Percentiles rank a stretch among this genome's conserved stretches.
Evolutionary conservation across 1,140 invertebrate genomes (phyloP).

Genomic region (Atta texana): DNA sequence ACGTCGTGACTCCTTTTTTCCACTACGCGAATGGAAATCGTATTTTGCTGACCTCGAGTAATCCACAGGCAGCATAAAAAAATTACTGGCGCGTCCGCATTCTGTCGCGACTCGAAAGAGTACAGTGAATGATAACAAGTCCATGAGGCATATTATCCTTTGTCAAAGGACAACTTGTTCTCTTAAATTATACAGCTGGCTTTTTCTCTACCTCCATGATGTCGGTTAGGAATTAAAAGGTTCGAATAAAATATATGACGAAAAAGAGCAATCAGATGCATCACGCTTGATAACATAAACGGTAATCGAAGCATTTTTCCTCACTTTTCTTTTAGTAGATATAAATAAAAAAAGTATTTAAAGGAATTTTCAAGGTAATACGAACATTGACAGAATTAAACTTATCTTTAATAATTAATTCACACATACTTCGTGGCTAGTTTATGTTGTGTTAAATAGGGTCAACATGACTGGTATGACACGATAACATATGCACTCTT

Average conservation of each 20-base stretch:
- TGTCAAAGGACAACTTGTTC: background rate
- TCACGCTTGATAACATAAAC: background rate
- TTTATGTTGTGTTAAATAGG: constrained; percentile 68
- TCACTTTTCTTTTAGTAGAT: constrained; percentile 33
- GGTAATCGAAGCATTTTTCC: constrained; percentile 27
- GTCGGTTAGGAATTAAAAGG: background rate
- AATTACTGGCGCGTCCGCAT: constrained; percentile 6
- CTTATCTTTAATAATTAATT: constrained; percentile 27
- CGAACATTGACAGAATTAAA: background rate
- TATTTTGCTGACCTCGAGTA: background rate
- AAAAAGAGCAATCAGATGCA: background rate
- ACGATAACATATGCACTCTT: constrained; percentile 24
- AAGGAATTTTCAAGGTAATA: background rate
- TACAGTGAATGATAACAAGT: constrained; percentile 15
- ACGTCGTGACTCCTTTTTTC: background rate
- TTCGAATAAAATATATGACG: background rate
- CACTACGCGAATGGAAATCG: background rate
- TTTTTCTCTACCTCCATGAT: background rate
- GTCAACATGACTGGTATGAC: constrained; percentile 37
- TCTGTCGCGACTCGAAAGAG: background rate
- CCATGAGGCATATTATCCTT: background rate
- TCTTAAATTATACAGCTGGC: background rate
- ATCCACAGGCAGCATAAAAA: background rate
- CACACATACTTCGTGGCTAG: constrained; percentile 23
- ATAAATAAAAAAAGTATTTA: constrained; percentile 40